Percentiles rank a stretch among this genome's conserved stretches.
phyloP scores from a whole-genome alignment of 2,113 vertebrate species.

The Agelaius phoeniceus region DNA sequence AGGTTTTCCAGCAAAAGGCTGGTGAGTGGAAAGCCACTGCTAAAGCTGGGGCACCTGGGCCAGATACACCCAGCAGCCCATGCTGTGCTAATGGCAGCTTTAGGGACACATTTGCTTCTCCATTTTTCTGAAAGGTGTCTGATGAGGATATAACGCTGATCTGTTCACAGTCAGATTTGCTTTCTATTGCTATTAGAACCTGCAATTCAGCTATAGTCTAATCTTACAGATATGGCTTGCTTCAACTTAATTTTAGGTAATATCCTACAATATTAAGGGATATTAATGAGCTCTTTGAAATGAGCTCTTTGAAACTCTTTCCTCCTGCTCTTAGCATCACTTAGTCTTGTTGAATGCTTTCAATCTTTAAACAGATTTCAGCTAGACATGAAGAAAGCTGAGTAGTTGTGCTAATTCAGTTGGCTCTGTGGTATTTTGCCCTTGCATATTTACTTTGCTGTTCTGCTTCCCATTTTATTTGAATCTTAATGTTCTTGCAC shows the following conservation, averaged over 20 bases:
- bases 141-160: not conserved
- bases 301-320: not conserved
- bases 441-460: not conserved
- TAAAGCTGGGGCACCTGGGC: not conserved
- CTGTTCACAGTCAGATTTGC: not conserved
- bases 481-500: not conserved
- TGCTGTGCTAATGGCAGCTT: not conserved
- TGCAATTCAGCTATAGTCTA: not conserved
- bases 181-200: not conserved
- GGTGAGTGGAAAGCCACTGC: not conserved
- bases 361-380: constrained; percentile 29
- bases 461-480: not conserved
- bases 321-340: not conserved
- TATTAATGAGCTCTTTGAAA: not conserved
- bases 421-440: not conserved
- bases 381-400: not conserved
- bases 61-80: not conserved
- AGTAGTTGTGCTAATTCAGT: not conserved
- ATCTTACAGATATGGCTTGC: not conserved
- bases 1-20: not conserved
- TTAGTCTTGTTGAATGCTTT: constrained; percentile 23
- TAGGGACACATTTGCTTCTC: not conserved
- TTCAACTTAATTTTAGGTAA: constrained; percentile 35
- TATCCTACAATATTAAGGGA: not conserved
- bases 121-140: not conserved